These are phyloP conservation scores for Pomatorhinus ruficollis DNA, from an alignment of 2,113 vertebrate species.

Conservation along the genomic window DNA sequence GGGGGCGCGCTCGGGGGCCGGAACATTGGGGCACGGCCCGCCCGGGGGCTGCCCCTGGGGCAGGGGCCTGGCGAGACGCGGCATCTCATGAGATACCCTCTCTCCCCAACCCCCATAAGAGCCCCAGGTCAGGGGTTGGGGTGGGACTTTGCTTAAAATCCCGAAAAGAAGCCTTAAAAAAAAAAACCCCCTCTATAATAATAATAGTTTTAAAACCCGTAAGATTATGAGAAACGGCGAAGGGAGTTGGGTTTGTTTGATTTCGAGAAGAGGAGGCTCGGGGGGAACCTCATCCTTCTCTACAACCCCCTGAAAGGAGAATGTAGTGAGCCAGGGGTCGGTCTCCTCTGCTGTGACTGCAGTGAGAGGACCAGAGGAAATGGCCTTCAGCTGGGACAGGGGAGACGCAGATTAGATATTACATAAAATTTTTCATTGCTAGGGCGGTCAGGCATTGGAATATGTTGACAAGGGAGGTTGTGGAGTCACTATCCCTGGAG, in stretches of 20 bases:
- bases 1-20: not conserved
- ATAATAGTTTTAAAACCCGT: too few species aligned
- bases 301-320: not conserved
- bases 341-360: not conserved
- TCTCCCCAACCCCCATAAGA: rapidly evolving
- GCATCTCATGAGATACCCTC: too few species aligned
- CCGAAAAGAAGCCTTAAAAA: not conserved
- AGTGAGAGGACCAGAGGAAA: not conserved
- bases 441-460: not conserved
- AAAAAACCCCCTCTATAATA: rapidly evolving
- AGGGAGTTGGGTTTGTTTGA: not conserved
- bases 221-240: not conserved
- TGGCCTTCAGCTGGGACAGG: not conserved
- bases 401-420: not conserved
- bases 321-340: rapidly evolving
- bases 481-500: too few species aligned
- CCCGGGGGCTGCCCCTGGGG: not conserved
- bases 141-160: not conserved
- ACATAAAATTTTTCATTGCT: not conserved
- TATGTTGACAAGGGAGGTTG: not conserved
- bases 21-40: not conserved
- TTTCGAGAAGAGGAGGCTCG: not conserved
- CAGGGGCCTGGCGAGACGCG: not conserved
- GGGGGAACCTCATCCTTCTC: not conserved
- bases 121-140: not conserved